Evolutionary conservation across 2,113 vertebrate species (phyloP), one percentile per base, ranked within the genome.

Genomic region (Malurus melanocephalus): DNA sequence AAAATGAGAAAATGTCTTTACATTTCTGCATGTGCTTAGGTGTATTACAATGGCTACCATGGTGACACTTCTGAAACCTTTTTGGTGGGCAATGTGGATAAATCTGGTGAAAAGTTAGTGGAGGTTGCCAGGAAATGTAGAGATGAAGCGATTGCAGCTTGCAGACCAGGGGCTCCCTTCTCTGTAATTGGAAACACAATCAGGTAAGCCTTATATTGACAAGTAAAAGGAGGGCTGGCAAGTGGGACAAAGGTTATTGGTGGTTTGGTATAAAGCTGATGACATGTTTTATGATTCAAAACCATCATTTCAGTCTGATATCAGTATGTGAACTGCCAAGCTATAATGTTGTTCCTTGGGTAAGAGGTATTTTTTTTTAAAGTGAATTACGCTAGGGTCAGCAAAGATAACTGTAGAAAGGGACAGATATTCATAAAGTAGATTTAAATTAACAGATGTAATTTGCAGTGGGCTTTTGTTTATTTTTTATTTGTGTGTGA

Each of bases 1-100:
- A 89, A 92, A 96, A 88, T n/a, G 30, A 93, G 62, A 75, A 87
- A 65, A 49, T 77, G 56, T 95, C 92, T 96, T 96, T 71, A 88
- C 75, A 28, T 95, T 95, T 97, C 77, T 97, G 80, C 92, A 51
- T 97, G 43, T 96, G 60, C 96, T 95, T 96, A 98, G 99, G 99
- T 99, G 61, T 99, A 99, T 98, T 97, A 98, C 93, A 98, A 98
- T 59, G 99, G 99, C 98, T 99, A 98, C 98, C 99, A 99, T 52
- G 99, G 99, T 81, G 99, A 99, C 95, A 99, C 99, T 52, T 99
- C 99, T 42, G 99, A 99, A 97, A 99, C 99, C 18, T 99, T 99
- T 97, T 93, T 99, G 95, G 97, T 99, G 93, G 99, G 99, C 92
- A 96, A 95, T 90, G 99, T 99, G 93, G 98, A 99, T 93, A 97